A percentile compares a stretch with the other conserved stretches of the same genome.
Evolutionary conservation across 2,113 vertebrate genomes (phyloP).

Genomic region (Urocynchramus pylzowi): DNA sequence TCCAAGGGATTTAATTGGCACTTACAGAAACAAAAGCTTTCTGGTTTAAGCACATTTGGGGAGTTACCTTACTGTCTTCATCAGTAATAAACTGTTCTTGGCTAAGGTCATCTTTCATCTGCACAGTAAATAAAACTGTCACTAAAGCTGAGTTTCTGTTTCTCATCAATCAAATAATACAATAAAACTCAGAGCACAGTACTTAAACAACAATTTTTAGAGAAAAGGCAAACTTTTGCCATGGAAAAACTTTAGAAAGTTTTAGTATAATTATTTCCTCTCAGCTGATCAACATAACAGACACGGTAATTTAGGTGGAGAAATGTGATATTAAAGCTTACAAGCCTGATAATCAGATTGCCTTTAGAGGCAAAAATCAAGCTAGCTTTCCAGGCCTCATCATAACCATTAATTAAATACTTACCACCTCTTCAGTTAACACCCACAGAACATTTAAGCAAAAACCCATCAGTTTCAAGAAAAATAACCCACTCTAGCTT

Average conservation of each 20-base stretch:
- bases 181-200: not conserved
- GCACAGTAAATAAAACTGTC: slow-evolving; percentile 27
- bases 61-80: not conserved
- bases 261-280: not conserved
- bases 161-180: slow-evolving; percentile 1
- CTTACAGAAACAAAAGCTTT: not conserved
- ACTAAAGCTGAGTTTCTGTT: not conserved
- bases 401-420: not conserved
- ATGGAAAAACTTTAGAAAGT: not conserved
- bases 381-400: not conserved
- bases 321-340: not conserved
- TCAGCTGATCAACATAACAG: not conserved
- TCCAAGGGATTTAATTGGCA: not conserved
- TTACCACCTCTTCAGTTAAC: not conserved
- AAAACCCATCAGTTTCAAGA: not conserved
- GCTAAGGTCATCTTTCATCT: slow-evolving; percentile 23
- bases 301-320: not conserved
- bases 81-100: not conserved
- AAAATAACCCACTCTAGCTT: not conserved
- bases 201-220: not conserved
- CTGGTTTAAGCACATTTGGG: not conserved
- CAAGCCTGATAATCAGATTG: not conserved
- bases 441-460: not conserved
- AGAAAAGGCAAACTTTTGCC: not conserved
- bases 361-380: not conserved